Base-by-base conservation (phyloP, 2,888 invertebrate species). In the Mylabris sibirica region DNA sequence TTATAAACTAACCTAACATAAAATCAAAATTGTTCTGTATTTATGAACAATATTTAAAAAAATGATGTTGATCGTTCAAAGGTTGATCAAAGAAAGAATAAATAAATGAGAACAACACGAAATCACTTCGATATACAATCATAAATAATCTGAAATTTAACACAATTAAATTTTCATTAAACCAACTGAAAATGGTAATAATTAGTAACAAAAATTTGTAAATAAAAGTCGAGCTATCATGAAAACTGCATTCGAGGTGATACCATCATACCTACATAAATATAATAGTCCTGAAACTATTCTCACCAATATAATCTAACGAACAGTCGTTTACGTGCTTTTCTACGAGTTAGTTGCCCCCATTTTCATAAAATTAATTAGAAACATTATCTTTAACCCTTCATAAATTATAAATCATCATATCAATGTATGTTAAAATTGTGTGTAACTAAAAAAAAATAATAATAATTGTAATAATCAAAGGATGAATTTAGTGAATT, bases 291-390 rank as follows among this genome's bases (percentile, higher is more conserved):
- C 49, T 49, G 49, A 49, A 49, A 49, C 49, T 49, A 44, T 49
- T 49, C 49, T 49, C 49, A 44, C n/a, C 6, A 44, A 44, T 49
- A 49, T 11, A 20, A 8, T 5, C n/a, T 22, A 49, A 49, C 20
- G 49, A 49, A 20, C 49, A 49, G 49, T 49, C 49, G 49, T 49
- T 49, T 49, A 49, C 49, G 49, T 49, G 49, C 49, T 49, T 49
- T 49, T 20, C 49, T 20, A 49, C 49, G 49, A 20, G 49, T 49
- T 49, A 49, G 49, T 8, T 20, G 49, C 1, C 11, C 20, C 20
- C 8, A 8, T 49, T 9, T 49, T 20, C 20, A 49, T 20, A 17
- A 49, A 41, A 44, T 6, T 44, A 44, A 44, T 44, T 44, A n/a
- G 8, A 3, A 44, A 17, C 41, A n/a, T 44, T 44, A 17, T 44